Base-by-base conservation (phyloP, 37 sponge, comb jelly and placozoan species). In the Oscarella lobularis region DNA sequence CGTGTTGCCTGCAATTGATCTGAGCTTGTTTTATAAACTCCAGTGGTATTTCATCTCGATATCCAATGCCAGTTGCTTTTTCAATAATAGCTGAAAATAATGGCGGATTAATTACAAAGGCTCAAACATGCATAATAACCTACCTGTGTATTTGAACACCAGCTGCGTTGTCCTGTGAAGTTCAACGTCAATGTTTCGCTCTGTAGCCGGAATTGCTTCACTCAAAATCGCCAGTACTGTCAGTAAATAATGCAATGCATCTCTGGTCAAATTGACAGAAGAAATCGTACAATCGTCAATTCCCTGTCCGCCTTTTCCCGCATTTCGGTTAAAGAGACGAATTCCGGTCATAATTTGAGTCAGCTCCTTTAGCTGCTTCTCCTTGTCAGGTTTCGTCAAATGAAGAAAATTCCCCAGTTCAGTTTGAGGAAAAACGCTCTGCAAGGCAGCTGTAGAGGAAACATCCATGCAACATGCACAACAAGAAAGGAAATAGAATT, bases 401-500 rank as follows among this genome's bases (percentile, higher is more conserved):
- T 86, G 84, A 90, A 98, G 89, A 81, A 98, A 94, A 2, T 84
- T 83, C 2, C 99, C 99, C 79, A 98, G 78, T 73, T 98, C 99
- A 38, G 90, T 82, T 66, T 95, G 99, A 20, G 99, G 99, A 65
- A 98, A 94, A 75, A 98, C 92, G 75, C 99, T 98, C 83, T 98
- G 99, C 35, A 98, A 81, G 27, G 99, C 79, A 78, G 38, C 31
- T 66, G 38, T 33, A 78, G 72, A 73, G 32, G 36, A 68, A 68
- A 4, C 29, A 68, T 5, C 35, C 29, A 32, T 29, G 5, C 31
- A 68, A 34, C 33, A 35, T 29, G 35, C 29, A 29, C 33, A 14
- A 29, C 6, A 5, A 68, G 33, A 30, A 68, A 68, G 31, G 33
- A 5, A 30, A 68, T 4, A 20, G 33, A 68, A 68, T 5, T 36